Evolutionary conservation across 2,888 invertebrate species (phyloP).

Genomic region (Entomobrya proxima): DNA sequence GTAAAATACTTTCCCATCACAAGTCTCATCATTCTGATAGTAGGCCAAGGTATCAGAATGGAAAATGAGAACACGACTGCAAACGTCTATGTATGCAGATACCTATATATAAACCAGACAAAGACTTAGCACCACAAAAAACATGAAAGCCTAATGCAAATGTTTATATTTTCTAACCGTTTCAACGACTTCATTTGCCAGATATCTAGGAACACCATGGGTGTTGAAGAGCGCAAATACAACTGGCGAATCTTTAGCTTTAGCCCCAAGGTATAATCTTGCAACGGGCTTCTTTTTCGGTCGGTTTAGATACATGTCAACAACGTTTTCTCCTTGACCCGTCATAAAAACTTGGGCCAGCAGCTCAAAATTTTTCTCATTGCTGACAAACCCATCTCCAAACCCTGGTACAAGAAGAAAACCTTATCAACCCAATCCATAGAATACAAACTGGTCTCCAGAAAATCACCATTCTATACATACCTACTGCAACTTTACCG

Average conservation of each 20-base stretch:
- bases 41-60: constrained; percentile 66
- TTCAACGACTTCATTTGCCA: constrained; percentile 65
- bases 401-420: constrained; percentile 58
- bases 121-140: not conserved
- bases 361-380: constrained; percentile 46
- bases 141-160: not conserved
- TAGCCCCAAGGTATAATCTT: constrained; percentile 46
- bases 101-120: constrained; percentile 40
- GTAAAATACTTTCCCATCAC: constrained; percentile 65
- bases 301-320: constrained; percentile 64
- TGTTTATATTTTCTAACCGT: constrained; percentile 64
- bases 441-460: not conserved
- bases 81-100: constrained; percentile 39
- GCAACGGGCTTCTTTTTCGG: constrained; percentile 63
- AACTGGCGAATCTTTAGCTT: constrained; percentile 35
- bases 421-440: not conserved
- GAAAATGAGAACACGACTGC: constrained; percentile 64
- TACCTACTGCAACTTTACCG: constrained; percentile 70
- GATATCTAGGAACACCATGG: constrained; percentile 66
- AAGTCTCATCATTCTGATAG: constrained; percentile 61
- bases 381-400: constrained; percentile 65
- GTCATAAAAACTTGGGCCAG: constrained; percentile 63
- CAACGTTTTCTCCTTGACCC: constrained; percentile 70
- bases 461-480: not conserved
- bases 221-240: constrained; percentile 69